phyloP scores from a whole-genome alignment of 2,113 vertebrate genomes.

The human region GRCh38 chr12:76996501-76997000 shows the following conservation, averaged over 20 bases:
- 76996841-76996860: background rate
- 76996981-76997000: background rate
- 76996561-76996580: background rate
- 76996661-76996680: background rate
- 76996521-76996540: background rate
- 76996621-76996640: background rate
- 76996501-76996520: background rate
- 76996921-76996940: background rate
- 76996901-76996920: background rate
- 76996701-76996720: background rate
- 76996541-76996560: background rate
- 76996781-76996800: background rate
- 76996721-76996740: background rate
- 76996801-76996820: background rate
- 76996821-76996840: background rate
- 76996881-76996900: background rate
- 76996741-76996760: background rate
- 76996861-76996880: background rate
- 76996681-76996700: background rate
- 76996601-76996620: background rate
- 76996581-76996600: background rate
- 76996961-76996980: background rate
- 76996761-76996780: background rate
- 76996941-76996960: background rate
- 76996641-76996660: background rate